Percentiles rank a stretch among this genome's conserved stretches.
Conservation (phyloP, 2,113 vertebrate genomes). For the Sarotherodon lohbergeri region DNA sequence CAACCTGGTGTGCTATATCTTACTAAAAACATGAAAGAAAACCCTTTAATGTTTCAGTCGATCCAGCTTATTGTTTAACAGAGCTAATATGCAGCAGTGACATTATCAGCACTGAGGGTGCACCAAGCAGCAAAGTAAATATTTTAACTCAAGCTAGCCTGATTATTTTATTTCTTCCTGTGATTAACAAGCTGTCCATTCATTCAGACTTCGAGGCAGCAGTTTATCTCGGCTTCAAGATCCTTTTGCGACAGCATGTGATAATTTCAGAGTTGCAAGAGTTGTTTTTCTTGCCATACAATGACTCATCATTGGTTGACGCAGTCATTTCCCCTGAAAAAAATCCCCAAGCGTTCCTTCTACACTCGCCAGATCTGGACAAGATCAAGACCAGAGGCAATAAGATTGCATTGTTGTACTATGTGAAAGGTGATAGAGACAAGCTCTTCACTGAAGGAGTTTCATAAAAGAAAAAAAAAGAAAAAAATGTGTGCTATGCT, state of each 20-base stretch:
- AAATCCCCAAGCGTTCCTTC: not conserved
- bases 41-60: no score
- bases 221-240: not conserved
- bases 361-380: not conserved
- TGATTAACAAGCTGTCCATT: not conserved
- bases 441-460: not conserved
- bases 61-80: no score
- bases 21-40: not conserved
- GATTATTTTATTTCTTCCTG: not conserved
- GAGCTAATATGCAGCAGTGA: no score
- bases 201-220: not conserved
- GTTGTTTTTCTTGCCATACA: not conserved
- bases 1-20: not conserved
- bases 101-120: not conserved
- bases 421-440: not conserved
- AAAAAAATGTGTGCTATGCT: not conserved
- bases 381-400: not conserved
- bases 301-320: not conserved
- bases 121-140: not conserved
- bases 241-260: not conserved
- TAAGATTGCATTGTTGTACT: not conserved
- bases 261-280: not conserved
- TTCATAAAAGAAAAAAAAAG: not conserved
- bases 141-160: not conserved
- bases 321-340: not conserved